These are phyloP conservation scores for Sphaeridia pumilis DNA, from an alignment of 2,888 invertebrate species.

Conservation along the genomic window DNA sequence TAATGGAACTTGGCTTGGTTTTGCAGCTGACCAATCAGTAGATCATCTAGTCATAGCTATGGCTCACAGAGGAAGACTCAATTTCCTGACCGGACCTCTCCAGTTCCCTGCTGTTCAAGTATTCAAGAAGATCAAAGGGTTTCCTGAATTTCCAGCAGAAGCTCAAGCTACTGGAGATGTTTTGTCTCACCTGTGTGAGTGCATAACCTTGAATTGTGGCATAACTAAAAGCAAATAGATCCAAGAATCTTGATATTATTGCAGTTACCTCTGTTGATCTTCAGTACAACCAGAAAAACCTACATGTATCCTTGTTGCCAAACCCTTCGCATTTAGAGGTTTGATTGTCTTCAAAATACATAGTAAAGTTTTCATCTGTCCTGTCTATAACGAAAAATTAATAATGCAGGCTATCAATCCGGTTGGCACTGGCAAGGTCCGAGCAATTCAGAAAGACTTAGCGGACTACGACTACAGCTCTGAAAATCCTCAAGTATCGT, in stretches of 20 bases:
- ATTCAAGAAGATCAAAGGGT: conserved; percentile 80
- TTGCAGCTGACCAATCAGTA: conserved; percentile 48
- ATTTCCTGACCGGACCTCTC: conserved; percentile 70
- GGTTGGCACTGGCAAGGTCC: conserved; percentile 86
- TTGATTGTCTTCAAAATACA: conserved; percentile 17
- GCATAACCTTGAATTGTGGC: conserved; percentile 3
- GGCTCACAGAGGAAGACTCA: conserved; percentile 88
- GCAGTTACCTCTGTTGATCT: too few relatives aligned
- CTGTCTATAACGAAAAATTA: too few relatives aligned
- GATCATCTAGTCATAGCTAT: conserved; percentile 71
- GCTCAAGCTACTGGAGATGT: conserved; percentile 79
- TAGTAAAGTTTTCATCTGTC: too few relatives aligned
- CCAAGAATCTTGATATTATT: too few relatives aligned
- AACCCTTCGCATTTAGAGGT: conserved; percentile 96
- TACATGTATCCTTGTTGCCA: conserved; percentile 74
- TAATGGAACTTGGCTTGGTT: too few relatives aligned
- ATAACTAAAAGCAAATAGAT: too few relatives aligned
- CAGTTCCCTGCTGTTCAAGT: conserved; percentile 73
- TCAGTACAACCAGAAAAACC: conserved; percentile 48
- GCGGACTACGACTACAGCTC: conserved; percentile 69
- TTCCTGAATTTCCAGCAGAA: conserved; percentile 69
- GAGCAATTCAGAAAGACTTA: conserved; percentile 62
- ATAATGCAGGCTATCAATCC: conserved; percentile 86
- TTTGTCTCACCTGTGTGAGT: conserved; percentile 73
- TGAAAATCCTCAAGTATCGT: conserved; percentile 14